Evolutionary conservation across 2,888 invertebrate genomes (phyloP), one percentile per base, ranked within the genome.

Genomic region (Orthosia gothica): DNA sequence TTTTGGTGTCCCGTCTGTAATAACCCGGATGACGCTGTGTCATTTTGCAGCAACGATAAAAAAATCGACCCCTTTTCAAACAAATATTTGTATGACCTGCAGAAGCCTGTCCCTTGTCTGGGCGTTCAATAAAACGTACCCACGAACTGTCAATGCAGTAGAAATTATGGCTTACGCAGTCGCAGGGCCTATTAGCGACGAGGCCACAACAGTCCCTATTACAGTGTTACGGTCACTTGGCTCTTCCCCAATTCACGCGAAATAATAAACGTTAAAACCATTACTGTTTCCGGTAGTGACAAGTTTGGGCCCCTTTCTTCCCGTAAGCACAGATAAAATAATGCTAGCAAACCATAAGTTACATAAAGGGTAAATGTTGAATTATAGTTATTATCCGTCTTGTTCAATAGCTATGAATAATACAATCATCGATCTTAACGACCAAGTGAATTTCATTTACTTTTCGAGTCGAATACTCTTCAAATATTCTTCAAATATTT

Each of bases 261-360:
- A 81, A 55, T 57, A 62, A 62, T 81, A 81, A 78, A 81, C 40
- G 61, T 63, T 66, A 64, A 12, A 64, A 55, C 54, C 84, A 81
- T 74, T 74, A 67, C 57, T n/a, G 62, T 62, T 81, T 78, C 78
- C 82, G 76, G 82, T 57, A n/a, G 20, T 52, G 13, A 15, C 52
- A 66, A 40, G 61, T 62, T 74, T 74, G 45, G 45, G 52, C 45
- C 55, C 26, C 45, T 45, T 32, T 61, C 50, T 58, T 45, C 4
- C 18, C 26, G 11, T n/a, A 7, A 40, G 40, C 40, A 40, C 40
- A 32, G 40, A 40, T 9, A 40, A 40, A 40, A 9, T 40, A 40
- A 40, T 40, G 7, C 32, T 7, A 32, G 32, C 26, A 26, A 4
- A 32, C n/a, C 26, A 13, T 23, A 52, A 45, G 54, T 64, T 59